Evolutionary conservation across 2,888 invertebrate genomes (phyloP).

Genomic region (Pollenia griseotomentosa): DNA sequence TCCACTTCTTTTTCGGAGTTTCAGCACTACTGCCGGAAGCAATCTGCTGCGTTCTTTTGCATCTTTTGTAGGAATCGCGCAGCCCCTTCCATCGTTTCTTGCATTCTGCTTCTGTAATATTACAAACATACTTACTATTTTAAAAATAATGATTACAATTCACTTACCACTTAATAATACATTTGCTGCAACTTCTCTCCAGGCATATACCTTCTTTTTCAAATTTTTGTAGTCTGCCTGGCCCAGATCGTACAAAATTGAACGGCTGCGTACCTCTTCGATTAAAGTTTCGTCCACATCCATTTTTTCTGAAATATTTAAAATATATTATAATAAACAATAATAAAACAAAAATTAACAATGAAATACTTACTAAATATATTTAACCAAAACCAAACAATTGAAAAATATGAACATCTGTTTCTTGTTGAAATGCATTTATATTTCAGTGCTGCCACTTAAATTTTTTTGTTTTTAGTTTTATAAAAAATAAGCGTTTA

Average conservation of each 20-base stretch:
- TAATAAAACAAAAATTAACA: too few relatives aligned
- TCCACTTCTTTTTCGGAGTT: conserved; percentile 14
- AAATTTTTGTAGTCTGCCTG: conserved; percentile 1
- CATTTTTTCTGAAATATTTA: neutral
- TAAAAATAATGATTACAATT: neutral
- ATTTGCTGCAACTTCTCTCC: conserved; percentile 3
- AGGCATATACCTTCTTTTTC: neutral
- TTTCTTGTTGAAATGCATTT: too few relatives aligned
- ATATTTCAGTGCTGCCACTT: too few relatives aligned
- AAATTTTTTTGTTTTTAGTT: too few relatives aligned
- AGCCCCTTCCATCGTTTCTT: neutral
- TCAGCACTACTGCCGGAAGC: conserved; percentile 23
- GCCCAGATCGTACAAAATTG: conserved; percentile 3
- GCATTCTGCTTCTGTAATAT: conserved; percentile 7
- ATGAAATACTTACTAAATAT: too few relatives aligned
- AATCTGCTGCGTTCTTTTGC: conserved; percentile 9
- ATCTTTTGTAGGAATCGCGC: conserved; percentile 17
- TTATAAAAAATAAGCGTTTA: too few relatives aligned
- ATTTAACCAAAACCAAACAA: too few relatives aligned
- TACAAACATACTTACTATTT: neutral
- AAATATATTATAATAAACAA: too few relatives aligned
- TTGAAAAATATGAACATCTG: too few relatives aligned
- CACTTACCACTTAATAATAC: conserved; percentile 1
- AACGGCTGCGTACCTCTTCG: conserved; percentile 12
- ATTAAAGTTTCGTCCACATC: neutral